Base-by-base conservation (phyloP, 2,888 invertebrate species). In the Drosophila maculinotata region DNA sequence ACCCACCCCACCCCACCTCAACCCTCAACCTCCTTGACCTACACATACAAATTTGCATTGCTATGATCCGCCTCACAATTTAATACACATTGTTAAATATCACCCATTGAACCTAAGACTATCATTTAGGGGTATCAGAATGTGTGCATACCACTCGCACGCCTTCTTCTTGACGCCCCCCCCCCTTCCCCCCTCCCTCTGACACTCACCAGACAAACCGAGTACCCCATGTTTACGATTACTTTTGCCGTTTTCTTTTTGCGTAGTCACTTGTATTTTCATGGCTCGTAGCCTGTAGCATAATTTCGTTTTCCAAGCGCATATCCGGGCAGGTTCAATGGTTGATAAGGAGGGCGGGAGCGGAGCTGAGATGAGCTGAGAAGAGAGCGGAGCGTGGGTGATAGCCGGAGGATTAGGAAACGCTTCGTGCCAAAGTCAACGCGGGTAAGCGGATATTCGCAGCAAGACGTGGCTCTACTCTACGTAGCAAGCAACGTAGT, bases 251-350 rank as follows among this genome's bases (percentile, higher is more conserved):
- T 75, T 85, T 65, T 62, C 69, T 63, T 76, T 68, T 58, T 54
- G 62, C 62, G 33, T 67, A 65, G 58, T 62, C 59, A 71, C 71
- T 74, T 64, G 69, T 65, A 59, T 76, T 66, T 70, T 74, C 41
- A 45, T 56, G 41, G 48, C 42, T 45, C 26, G 31, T 57, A 30
- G 58, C 84, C 68, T 47, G 47, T 17, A 66, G 65, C 76, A 66
- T 64, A 79, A 87, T 79, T 87, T 82, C 49, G 58, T 44, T 84
- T 85, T 62, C 79, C 62, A 67, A 41, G 63, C 83, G 83, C 79
- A 75, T 79, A 71, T 82, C 83, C 72, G 76, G 70, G 45, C 41
- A 48, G 69, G 66, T 66, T 72, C 58, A 47, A 51, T 51, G 53
- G 35, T 42, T 39, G 65, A 44, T 56, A 44, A 26, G 20, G 28